Conservation (phyloP, 2,797 vertebrate genomes). For the Coregonus sp. region DNA sequence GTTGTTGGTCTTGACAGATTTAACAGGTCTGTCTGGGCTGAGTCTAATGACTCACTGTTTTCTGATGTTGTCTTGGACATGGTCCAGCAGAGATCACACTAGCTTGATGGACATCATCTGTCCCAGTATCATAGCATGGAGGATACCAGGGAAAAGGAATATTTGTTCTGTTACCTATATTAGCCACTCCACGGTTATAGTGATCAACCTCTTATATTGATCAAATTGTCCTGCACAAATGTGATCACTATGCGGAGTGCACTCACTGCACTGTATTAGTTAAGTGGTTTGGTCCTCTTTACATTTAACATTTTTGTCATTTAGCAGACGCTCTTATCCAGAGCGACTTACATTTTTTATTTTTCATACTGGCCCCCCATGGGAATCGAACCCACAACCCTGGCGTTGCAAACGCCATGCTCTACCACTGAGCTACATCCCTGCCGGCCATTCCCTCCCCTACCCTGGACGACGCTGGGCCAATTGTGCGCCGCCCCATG, state of each 20-base stretch:
- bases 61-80: neutral
- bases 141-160: neutral
- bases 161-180: neutral
- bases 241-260: neutral
- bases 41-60: neutral
- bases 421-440: no score
- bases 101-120: neutral
- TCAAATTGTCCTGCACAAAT: neutral
- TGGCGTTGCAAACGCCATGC: no score
- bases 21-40: neutral
- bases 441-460: no score
- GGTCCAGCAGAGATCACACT: neutral
- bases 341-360: no score
- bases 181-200: neutral
- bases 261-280: neutral
- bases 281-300: neutral
- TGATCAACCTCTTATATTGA: neutral
- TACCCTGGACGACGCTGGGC: no score
- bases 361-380: no score
- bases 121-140: neutral
- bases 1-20: conserved; percentile 5
- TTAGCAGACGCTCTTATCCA: no score
- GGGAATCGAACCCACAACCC: no score
- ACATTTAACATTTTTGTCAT: no score
- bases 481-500: no score